These are phyloP conservation scores for Palaemon carinicauda DNA, from an alignment of 1,140 invertebrate species.

Conservation along the genomic window DNA sequence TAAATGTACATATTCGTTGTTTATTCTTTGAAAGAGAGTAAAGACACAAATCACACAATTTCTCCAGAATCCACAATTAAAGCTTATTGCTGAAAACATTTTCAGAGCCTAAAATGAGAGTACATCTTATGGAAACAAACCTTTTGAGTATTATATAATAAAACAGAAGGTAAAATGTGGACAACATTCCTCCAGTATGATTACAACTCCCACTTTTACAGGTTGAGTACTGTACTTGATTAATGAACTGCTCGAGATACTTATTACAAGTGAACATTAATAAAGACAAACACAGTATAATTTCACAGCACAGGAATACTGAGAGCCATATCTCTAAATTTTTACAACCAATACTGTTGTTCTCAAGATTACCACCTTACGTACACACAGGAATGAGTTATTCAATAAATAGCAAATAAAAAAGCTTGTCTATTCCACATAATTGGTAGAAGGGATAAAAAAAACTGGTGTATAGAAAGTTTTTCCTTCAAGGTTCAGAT, in stretches of 20 bases:
- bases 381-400: too few species aligned
- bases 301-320: not conserved
- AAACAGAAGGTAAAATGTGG: not conserved
- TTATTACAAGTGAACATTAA: not conserved
- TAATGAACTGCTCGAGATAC: too few species aligned
- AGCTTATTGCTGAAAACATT: slow-evolving; percentile 11
- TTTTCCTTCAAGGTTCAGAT: too few species aligned
- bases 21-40: not conserved
- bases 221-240: too few species aligned
- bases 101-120: not conserved
- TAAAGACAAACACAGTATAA: not conserved
- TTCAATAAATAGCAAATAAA: too few species aligned
- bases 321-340: not conserved
- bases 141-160: not conserved
- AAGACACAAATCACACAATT: not conserved
- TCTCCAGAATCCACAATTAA: slow-evolving; percentile 5
- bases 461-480: too few species aligned
- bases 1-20: not conserved
- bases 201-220: too few species aligned
- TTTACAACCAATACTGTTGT: not conserved
- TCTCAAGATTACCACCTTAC: not conserved
- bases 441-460: too few species aligned
- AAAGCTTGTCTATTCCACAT: too few species aligned
- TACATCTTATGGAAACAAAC: not conserved
- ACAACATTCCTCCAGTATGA: too few species aligned